Conservation (phyloP, 2,113 vertebrate species). For the Martes martes region DNA sequence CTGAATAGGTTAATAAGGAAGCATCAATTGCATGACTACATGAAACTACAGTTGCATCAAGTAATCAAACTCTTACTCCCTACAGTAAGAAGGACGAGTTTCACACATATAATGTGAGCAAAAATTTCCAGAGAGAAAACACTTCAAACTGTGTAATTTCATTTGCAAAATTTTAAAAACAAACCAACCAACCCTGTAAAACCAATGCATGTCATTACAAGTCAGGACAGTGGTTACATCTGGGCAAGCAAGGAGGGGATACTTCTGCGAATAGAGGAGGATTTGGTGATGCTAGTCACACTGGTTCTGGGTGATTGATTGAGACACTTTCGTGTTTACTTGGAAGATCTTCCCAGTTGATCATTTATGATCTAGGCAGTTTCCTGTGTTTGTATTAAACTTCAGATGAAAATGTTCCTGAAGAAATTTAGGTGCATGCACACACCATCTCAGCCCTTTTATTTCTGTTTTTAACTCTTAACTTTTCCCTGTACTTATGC, state of each 20-base stretch:
- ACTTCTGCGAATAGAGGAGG: background rate
- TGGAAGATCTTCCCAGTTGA: background rate
- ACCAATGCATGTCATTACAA: background rate
- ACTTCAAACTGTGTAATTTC: background rate
- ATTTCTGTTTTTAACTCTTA: background rate
- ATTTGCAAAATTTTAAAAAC: background rate
- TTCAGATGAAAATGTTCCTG: background rate
- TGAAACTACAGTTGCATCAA: background rate
- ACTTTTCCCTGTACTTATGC: background rate
- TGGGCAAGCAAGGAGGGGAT: rapidly evolving
- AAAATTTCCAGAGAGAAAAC: background rate
- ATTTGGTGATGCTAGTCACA: background rate
- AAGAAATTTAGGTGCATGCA: background rate
- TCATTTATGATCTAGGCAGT: background rate
- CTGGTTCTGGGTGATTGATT: background rate
- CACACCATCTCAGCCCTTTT: background rate
- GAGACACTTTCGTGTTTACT: background rate
- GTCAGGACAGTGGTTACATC: background rate
- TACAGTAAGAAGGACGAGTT: background rate
- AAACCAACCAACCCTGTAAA: background rate
- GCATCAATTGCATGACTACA: background rate
- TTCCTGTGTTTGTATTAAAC: background rate
- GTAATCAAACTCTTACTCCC: background rate
- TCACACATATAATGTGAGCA: background rate
- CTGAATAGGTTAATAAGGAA: background rate